Base-by-base conservation (phyloP, 2,113 vertebrate species). In the Marmota monax region DNA sequence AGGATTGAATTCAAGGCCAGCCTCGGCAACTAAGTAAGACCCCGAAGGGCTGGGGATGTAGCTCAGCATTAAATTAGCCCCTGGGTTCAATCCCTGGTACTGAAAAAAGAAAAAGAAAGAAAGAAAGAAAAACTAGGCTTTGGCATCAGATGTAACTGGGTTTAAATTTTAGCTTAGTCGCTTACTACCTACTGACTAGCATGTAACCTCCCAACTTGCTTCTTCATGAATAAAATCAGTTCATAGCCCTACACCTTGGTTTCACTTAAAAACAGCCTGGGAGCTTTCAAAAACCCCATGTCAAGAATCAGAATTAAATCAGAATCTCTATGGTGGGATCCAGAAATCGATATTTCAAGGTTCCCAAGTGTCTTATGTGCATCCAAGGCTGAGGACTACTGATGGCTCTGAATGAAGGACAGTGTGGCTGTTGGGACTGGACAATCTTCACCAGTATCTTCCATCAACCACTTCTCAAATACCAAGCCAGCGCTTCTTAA, bases 121-220 rank as follows among this genome's bases (percentile, higher is more conserved):
- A 63, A 61, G 14, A 20, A 58, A 58, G 18, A 58, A 58, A 7
- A 58, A 20, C 18, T 10, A 18, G 90, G 65, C n/a, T 93, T 80
- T 91, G 67, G 27, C 51, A 70, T 63, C 22, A 72, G 72, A 45
- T 56, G 9, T 10, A 69, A 67, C 34, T 61, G 67, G 69, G 16
- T 88, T 96, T 92, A 29, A 72, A 51, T 94, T 25, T 84, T 72
- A 77, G 67, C 2, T n/a, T 76, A 56, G 53, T 23, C 73, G 79
- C 20, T 48, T 42, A 37, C 11, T 17, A 84, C 22, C 45, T 51
- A 61, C 61, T 61, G 34, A 89, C 65, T 22, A 74, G 7, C 39
- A 23, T 10, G 37, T 51, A n/a, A 7, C 20, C 61, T 72, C 42
- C n/a, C 77, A 34, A 58, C 27, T 34, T 42, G 45, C 29, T 79